Percentiles rank a stretch among this genome's conserved stretches.
Evolutionary conservation across 92 coral and sea anemone species (phyloP).

Genomic region (Galaxea fascicularis): DNA sequence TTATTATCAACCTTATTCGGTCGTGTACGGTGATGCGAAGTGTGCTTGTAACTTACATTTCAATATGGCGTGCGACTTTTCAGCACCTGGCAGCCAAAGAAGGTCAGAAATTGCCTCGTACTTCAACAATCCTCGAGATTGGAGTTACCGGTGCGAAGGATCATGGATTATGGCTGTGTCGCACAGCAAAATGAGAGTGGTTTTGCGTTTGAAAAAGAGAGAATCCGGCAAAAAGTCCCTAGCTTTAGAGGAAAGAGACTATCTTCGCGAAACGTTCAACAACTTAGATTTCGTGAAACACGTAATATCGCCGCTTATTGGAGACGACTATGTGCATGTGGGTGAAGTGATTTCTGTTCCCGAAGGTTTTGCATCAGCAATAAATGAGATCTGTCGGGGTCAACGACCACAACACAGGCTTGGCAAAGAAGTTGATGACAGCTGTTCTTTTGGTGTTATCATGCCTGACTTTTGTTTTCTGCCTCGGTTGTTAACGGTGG

Average conservation of each 20-base stretch:
- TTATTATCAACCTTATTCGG: not conserved
- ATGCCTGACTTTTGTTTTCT: conserved; percentile 92
- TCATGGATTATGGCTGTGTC: conserved; percentile 86
- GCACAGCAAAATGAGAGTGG: conserved; percentile 51
- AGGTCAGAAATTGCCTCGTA: conserved; percentile 24
- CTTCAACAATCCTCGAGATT: conserved; percentile 44
- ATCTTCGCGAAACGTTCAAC: not conserved
- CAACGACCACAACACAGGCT: conserved; percentile 82
- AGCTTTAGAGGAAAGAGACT: not conserved
- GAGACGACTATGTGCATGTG: conserved; percentile 72
- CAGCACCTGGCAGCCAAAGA: not conserved
- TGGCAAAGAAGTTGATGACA: conserved; percentile 70
- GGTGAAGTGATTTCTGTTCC: conserved; percentile 77
- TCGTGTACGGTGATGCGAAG: not conserved
- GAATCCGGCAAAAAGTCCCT: conserved; percentile 1
- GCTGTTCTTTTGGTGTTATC: conserved; percentile 68
- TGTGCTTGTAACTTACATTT: not conserved
- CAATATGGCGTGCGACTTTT: conserved; percentile 23
- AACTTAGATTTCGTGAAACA: conserved; percentile 68
- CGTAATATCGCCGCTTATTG: conserved; percentile 79
- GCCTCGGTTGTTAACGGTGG: conserved; percentile 1
- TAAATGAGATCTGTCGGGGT: conserved; percentile 67
- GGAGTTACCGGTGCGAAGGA: conserved; percentile 98
- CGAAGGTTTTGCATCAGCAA: conserved; percentile 61
- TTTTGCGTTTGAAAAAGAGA: conserved; percentile 83